Base-by-base conservation (phyloP, 1,140 invertebrate species). In the Cydia fagiglandana region DNA sequence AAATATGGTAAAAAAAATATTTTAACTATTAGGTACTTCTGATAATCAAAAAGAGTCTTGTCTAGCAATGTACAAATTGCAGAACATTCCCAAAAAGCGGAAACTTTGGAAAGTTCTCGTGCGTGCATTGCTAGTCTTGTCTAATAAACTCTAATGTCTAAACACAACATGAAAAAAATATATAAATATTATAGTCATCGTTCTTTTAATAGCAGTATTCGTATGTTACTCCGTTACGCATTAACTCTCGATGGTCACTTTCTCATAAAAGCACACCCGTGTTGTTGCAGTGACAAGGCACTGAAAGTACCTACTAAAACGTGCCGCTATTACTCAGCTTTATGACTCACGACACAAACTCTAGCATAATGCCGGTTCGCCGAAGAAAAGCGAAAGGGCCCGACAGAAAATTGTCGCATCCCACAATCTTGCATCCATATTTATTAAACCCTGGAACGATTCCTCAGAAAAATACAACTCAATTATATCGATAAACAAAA, bases 401-500 rank as follows among this genome's bases (percentile, higher is more conserved):
- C 12, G 66, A 70, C 66, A 41, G 38, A 38, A 70, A 70, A 70
- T 45, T 45, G 66, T 17, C 34, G n/a, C 34, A 2, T 45, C 2
- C 64, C 64, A 34, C 15, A 5, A 34, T 70, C n/a, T 68, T 68
- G 12, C 24, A 68, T 34, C 20, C 64, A 45, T 78, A 73, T 74
- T 74, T 76, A 75, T 78, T 41, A 66, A 66, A 64, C 20, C 41
- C 75, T 4, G 68, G 61, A 28, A 38, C 20, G 30, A 38, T 53
- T 75, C 38, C 73, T 75, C 50, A 64, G 78, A 76, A 79, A 79
- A 73, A 74, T 79, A 68, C 61, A 34, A n/a, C 30, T 38, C 66
- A 66, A 74, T 73, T 77, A 64, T 73, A 74, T 38, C 20, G 61
- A 76, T 77, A 79, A 78, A 81, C 41, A 80, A 77, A 75, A 80